Evolutionary conservation across 2,113 vertebrate genomes (phyloP), one percentile per base, ranked within the genome.

Genomic region (Acinonyx jubatus): DNA sequence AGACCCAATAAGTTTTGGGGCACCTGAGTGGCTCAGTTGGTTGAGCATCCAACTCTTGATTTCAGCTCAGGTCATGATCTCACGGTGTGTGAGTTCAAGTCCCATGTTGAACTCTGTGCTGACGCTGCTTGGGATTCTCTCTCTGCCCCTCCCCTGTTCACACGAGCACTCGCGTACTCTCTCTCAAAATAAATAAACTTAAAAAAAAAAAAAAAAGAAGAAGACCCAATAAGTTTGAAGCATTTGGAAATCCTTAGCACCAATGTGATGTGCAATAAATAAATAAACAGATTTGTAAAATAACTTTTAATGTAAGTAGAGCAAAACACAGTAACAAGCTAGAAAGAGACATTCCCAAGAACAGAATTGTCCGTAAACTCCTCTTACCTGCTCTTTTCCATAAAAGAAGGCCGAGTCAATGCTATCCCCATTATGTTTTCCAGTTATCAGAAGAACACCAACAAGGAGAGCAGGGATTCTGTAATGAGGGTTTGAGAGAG

Each of bases 341-440:
- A 73, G 91, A 93, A 69, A 73, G 87, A 96, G 84, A 96, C 12
- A 4, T 83, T 94, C 74, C 91, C 36, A 84, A 87, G 78, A 95
- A 90, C 29, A 80, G 55, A 96, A 90, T 41, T 82, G 55, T 50
- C 79, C 76, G 27, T 61, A 87, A 82, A 71, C 5, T 95, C 76
- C 68, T 94, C 97, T 85, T 99, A 99, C 99, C 99, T 99, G 99
- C 38, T 98, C 66, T 94, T 98, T 99, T 92, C 99, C 99, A 91
- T 99, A 99, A 98, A 99, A 99, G 98, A 99, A 99, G 2, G 99
- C 99, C 5, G 99, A 99, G 98, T 99, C 99, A 91, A 99, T 99
- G 12, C 96, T 99, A 38, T 98, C 93, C n/a, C 91, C 98, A 96
- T 98, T 99, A 88, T 97, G 97, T 96, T 99, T 98, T 38, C 99